phyloP scores from a whole-genome alignment of 2,113 vertebrate genomes.

The Aptenodytes forsteri region DNA sequence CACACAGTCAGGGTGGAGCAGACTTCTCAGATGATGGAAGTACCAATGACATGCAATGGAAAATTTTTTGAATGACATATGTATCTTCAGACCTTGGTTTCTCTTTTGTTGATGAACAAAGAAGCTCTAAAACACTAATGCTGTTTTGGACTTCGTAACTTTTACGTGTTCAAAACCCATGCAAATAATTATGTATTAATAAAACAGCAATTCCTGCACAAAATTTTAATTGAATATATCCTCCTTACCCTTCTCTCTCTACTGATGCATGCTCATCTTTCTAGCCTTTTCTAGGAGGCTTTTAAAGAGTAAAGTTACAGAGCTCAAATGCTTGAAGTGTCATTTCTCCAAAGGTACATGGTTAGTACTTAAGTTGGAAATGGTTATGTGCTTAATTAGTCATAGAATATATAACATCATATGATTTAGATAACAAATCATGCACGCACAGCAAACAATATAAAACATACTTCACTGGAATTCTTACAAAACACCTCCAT shows the following conservation, averaged over 20 bases:
- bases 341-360: neutral
- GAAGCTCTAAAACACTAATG: neutral
- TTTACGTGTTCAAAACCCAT: neutral
- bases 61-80: neutral
- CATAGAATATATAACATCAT: neutral
- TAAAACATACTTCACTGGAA: neutral
- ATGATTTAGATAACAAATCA: neutral
- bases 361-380: neutral
- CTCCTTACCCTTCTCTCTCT: neutral
- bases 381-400: neutral
- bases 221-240: neutral
- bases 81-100: neutral
- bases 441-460: accelerated
- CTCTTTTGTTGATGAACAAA: neutral
- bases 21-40: neutral
- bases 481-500: neutral
- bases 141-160: neutral
- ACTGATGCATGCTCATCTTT: neutral
- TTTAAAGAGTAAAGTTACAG: neutral
- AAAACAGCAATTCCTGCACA: neutral
- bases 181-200: neutral
- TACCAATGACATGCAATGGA: neutral
- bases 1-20: neutral
- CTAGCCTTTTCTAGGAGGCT: neutral
- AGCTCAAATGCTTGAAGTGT: neutral